Evolutionary conservation across 2,888 invertebrate genomes (phyloP).

Genomic region (Dexiosoma caninum): DNA sequence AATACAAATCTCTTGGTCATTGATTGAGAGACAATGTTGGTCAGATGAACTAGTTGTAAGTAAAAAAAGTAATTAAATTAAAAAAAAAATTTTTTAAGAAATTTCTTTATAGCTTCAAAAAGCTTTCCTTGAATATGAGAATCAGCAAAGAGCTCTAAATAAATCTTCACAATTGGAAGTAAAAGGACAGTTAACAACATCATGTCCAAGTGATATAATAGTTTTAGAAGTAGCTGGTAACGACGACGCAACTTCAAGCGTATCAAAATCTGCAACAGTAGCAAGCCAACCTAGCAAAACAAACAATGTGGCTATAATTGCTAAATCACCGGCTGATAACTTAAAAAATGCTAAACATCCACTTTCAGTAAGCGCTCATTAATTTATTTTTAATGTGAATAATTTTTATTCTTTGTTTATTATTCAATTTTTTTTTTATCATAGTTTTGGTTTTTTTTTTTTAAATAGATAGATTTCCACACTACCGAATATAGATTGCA

Average conservation of each 20-base stretch:
- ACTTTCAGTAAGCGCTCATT: conserved; percentile 67
- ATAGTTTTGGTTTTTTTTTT: not conserved
- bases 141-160: conserved; percentile 64
- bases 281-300: not conserved
- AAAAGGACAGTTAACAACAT: conserved; percentile 48
- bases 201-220: conserved; percentile 64
- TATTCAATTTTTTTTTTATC: not conserved
- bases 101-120: conserved; percentile 45
- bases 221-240: conserved; percentile 49
- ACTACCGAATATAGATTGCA: too few species aligned
- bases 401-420: not conserved
- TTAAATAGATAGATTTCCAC: not conserved
- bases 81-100: not conserved
- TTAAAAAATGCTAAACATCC: conserved; percentile 67
- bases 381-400: not conserved
- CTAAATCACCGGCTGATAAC: conserved; percentile 63
- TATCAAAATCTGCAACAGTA: not conserved
- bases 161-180: conserved; percentile 60
- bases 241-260: not conserved
- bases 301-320: conserved; percentile 29
- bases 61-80: conserved; percentile 36
- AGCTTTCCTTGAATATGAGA: conserved; percentile 56
- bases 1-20: conserved; percentile 78
- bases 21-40: conserved; percentile 81
- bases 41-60: conserved; percentile 76